Base-by-base conservation (phyloP, 2,888 invertebrate species). In the Noctua fimbriata region DNA sequence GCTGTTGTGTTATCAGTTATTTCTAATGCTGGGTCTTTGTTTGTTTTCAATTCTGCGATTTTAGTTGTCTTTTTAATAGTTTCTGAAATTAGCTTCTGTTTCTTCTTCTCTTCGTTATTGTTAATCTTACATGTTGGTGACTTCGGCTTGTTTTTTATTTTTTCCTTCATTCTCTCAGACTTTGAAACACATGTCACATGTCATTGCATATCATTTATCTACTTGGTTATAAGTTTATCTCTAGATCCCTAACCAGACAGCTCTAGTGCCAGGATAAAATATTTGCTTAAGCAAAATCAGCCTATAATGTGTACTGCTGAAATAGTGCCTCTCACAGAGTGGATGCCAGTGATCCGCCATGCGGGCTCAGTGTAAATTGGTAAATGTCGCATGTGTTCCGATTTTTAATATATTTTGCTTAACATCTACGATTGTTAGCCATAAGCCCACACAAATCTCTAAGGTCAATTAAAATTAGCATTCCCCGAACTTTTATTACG, bases 391-490 rank as follows among this genome's bases (percentile, higher is more conserved):
- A 18, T 36, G 4, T 52, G 2, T 24, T 32, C 32, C 12, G 14
- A n/a, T 52, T 69, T 69, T 21, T 12, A 9, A 55, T n/a, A 55
- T 24, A 44, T 44, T 44, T 55, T n/a, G 4, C 55, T n/a, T 55
- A 55, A 55, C 14, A 32, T 32, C 21, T 41, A n/a, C 16, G 21
- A 47, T 1, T 24, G 2, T 71, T 16, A 18, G 24, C 28, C 41
- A 55, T 28, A 69, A 47, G n/a, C 2, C 7, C 14, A 47, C 36
- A 58, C 58, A 63, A 55, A 82, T 72, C 49, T 32, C 36, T 41
- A 79, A 66, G 71, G 47, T n/a, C 55, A 79, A 83, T 86, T 75
- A 82, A 76, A 86, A 78, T 70, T 75, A 69, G 69, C 75, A 82
- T 78, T 69, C 55, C 47, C 44, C 72, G 72, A 79, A 69, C 71